Evolutionary conservation across 2,888 invertebrate genomes (phyloP).

Genomic region (Pterostichus niger): DNA sequence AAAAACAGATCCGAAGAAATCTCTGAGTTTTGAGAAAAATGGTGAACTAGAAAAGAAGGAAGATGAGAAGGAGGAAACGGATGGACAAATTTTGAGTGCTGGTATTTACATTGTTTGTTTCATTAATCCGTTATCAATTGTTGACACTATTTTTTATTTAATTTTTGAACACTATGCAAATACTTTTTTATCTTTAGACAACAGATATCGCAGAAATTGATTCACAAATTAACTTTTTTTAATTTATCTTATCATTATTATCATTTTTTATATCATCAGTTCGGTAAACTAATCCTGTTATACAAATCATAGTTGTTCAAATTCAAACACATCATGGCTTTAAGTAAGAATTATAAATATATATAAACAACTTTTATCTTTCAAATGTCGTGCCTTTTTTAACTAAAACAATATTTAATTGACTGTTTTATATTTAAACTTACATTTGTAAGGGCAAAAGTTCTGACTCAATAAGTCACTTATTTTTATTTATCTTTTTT

Average conservation of each 20-base stretch:
- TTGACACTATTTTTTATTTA: background rate
- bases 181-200: conserved; percentile 18
- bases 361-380: background rate
- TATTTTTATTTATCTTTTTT: too few species aligned
- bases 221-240: background rate
- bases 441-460: too few species aligned
- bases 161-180: conserved; percentile 3
- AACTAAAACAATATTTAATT: too few species aligned
- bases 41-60: conserved; percentile 24
- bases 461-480: too few species aligned
- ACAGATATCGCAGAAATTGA: conserved; percentile 16
- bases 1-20: conserved; percentile 57
- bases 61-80: conserved; percentile 40
- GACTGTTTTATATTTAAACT: too few species aligned
- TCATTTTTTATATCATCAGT: conserved; percentile 15
- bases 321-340: conserved; percentile 5
- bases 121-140: background rate
- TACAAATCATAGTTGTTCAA: background rate
- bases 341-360: conserved; percentile 15
- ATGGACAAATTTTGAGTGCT: conserved; percentile 59
- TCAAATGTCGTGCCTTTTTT: background rate
- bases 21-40: conserved; percentile 51
- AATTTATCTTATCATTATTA: conserved; percentile 27
- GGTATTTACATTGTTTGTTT: conserved; percentile 5
- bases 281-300: conserved; percentile 6